Percentiles rank a stretch among this genome's conserved stretches.
phyloP scores from a whole-genome alignment of 1,140 invertebrate genomes.

The Drosophila nigromelanica region DNA sequence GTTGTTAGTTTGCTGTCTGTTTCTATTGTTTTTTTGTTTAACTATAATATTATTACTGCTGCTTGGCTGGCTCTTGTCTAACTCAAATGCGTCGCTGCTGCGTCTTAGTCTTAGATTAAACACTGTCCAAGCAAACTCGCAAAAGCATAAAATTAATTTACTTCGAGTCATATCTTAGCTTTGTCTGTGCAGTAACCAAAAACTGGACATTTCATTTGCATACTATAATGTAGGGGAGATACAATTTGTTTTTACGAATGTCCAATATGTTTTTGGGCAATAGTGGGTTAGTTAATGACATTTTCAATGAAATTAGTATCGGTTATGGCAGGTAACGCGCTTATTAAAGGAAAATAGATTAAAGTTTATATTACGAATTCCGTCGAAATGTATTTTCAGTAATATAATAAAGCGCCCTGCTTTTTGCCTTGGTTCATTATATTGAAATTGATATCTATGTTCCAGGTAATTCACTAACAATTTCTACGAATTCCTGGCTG shows the following conservation, averaged over 20 bases:
- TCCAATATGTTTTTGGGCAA: no score
- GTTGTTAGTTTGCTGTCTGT: constrained; percentile 17
- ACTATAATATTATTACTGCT: constrained; percentile 67
- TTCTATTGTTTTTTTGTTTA: constrained; percentile 38
- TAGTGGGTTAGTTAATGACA: background rate
- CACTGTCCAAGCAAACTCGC: constrained; percentile 13
- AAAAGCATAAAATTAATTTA: constrained; percentile 19
- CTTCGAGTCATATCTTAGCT: constrained; percentile 1
- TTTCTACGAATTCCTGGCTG: no score
- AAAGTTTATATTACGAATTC: no score
- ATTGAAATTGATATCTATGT: no score
- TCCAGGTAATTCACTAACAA: no score
- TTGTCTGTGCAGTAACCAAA: background rate
- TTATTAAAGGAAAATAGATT: no score
- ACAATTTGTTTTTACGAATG: no score
- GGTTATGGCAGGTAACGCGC: no score
- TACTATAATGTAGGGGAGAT: background rate
- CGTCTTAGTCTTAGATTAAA: constrained; percentile 44
- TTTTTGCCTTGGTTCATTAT: no score
- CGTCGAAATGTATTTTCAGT: no score
- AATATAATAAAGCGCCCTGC: no score
- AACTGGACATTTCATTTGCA: constrained; percentile 4
- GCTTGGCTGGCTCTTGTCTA: constrained; percentile 60
- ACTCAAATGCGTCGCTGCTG: constrained; percentile 9
- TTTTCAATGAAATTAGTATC: no score